phyloP scores from a whole-genome alignment of 2,113 vertebrate species.

The Hippocampus comes region DNA sequence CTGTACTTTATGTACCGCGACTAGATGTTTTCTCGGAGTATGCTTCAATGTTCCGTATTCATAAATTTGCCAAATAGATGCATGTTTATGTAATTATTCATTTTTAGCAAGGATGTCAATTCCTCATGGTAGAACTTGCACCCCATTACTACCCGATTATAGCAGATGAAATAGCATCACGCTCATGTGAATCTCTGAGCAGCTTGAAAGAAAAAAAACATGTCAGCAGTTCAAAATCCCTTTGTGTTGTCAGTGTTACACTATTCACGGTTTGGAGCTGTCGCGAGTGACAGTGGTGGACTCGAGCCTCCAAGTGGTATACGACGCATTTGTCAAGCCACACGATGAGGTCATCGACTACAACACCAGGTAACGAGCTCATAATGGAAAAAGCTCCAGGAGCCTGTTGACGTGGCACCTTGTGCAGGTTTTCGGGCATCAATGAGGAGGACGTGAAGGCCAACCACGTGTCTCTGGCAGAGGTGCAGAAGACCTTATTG shows the following conservation, averaged over 20 bases:
- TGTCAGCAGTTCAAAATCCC: too few species aligned
- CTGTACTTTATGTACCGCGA: too few species aligned
- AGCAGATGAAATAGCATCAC: too few species aligned
- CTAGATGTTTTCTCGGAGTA: too few species aligned
- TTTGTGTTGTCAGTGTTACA: conserved; percentile 70
- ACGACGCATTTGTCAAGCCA: conserved; percentile 77
- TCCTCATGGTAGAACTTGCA: too few species aligned
- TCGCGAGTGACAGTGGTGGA: conserved; percentile 76
- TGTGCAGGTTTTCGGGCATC: conserved; percentile 76
- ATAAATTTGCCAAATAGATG: too few species aligned
- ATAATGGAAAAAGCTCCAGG: neutral
- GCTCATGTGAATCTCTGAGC: too few species aligned
- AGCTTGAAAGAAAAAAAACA: too few species aligned
- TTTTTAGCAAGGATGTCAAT: too few species aligned
- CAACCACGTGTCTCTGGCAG: conserved; percentile 50
- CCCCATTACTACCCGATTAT: too few species aligned
- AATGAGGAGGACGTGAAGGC: conserved; percentile 69
- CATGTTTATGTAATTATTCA: too few species aligned
- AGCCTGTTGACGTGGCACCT: conserved; percentile 2
- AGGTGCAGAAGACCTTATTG: conserved; percentile 74
- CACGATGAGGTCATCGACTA: conserved; percentile 77
- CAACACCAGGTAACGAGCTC: conserved; percentile 71
- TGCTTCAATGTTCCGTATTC: too few species aligned
- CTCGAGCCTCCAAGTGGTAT: conserved; percentile 72
- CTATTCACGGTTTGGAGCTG: conserved; percentile 75